Evolutionary conservation across 2,797 vertebrate genomes (phyloP).

Genomic region (Trichosurus vulpecula): DNA sequence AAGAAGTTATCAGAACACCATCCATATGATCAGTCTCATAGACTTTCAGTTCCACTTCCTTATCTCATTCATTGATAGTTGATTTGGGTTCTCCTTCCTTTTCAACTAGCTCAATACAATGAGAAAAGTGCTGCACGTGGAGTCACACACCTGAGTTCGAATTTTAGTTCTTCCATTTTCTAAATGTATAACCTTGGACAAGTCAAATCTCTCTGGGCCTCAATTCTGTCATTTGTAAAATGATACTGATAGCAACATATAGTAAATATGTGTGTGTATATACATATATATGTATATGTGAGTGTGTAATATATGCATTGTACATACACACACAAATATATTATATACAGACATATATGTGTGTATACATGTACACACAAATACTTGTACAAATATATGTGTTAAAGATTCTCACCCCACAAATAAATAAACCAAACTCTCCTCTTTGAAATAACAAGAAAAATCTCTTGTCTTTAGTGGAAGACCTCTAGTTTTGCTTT

Average conservation of each 20-base stretch:
- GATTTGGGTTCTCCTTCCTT: too few relatives aligned
- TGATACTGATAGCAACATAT: not conserved
- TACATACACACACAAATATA: not conserved
- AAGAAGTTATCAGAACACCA: not conserved
- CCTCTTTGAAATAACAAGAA: conserved; percentile 53
- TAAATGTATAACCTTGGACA: not conserved
- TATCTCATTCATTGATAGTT: not conserved
- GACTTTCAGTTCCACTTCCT: not conserved
- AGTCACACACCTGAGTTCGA: not conserved
- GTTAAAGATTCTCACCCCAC: conserved; percentile 21
- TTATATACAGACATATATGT: not conserved
- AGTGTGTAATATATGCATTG: rapidly evolving
- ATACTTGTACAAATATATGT: not conserved
- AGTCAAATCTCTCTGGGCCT: not conserved
- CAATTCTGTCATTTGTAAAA: not conserved
- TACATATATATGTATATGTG: not conserved
- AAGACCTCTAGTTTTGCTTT: conserved; percentile 56
- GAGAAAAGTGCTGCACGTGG: not conserved
- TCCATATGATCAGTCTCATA: not conserved
- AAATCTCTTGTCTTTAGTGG: conserved; percentile 54
- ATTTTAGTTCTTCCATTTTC: not conserved
- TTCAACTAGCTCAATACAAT: not conserved
- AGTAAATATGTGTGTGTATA: not conserved
- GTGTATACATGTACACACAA: not conserved
- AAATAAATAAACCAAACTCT: conserved; percentile 46